Conservation (phyloP, 2,888 invertebrate species). For the Papilio demoleus region DNA sequence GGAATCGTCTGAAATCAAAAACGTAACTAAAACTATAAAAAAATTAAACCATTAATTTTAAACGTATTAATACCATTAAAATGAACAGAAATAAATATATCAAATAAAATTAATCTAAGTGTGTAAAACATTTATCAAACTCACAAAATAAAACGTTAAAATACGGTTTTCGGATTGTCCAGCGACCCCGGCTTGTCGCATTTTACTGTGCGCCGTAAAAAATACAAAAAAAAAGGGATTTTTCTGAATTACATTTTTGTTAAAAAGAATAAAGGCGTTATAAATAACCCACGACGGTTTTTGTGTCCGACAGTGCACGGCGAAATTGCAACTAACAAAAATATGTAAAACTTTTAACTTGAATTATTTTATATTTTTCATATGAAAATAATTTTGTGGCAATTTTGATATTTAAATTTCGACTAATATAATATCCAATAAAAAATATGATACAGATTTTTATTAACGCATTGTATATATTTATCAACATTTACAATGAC, state of each 20-base stretch:
- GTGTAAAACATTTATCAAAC: not conserved
- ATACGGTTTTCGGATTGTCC: slow-evolving; percentile 54
- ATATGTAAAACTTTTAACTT: slow-evolving; percentile 1
- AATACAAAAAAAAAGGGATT: slow-evolving; percentile 51
- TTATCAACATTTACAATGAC: too few species aligned
- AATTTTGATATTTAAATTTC: not conserved
- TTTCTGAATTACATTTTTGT: slow-evolving; percentile 57
- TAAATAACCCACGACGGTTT: slow-evolving; percentile 61
- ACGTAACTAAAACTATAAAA: not conserved
- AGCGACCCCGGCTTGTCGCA: slow-evolving; percentile 54
- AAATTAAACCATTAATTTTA: not conserved
- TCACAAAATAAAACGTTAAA: slow-evolving; percentile 45
- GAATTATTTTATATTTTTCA: not conserved
- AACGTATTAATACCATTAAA: not conserved
- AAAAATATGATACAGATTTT: not conserved
- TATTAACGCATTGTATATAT: not conserved
- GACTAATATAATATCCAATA: not conserved
- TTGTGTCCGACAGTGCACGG: slow-evolving; percentile 51
- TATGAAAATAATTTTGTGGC: not conserved
- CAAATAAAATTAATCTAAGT: not conserved
- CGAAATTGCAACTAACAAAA: slow-evolving; percentile 11
- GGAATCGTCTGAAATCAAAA: not conserved
- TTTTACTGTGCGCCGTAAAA: slow-evolving; percentile 66
- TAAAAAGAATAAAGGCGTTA: slow-evolving; percentile 58
- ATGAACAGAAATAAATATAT: not conserved